Percentiles rank a stretch among this genome's conserved stretches.
These are phyloP conservation scores for Frankliniella intonsa DNA, from an alignment of 2,888 invertebrate species.

Conservation along the genomic window DNA sequence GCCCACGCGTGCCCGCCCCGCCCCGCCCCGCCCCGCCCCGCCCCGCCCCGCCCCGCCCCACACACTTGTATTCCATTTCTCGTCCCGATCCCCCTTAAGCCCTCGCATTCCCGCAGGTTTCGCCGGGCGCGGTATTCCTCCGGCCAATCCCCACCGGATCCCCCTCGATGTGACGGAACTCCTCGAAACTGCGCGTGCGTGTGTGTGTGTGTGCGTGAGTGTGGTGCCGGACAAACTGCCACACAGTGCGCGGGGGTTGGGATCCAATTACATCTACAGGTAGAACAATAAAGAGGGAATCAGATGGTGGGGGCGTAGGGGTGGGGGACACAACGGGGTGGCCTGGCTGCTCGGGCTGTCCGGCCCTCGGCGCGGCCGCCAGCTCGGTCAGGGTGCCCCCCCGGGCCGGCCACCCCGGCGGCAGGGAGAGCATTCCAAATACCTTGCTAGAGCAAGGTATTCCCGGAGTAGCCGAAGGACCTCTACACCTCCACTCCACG, in stretches of 20 bases:
- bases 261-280: slow-evolving; percentile 17
- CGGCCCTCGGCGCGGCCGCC: too few relatives aligned
- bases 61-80: neutral
- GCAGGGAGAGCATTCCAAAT: neutral
- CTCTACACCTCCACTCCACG: too few relatives aligned
- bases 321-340: too few relatives aligned
- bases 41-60: neutral
- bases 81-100: neutral
- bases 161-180: too few relatives aligned
- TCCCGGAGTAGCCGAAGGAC: too few relatives aligned
- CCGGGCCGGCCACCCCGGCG: too few relatives aligned
- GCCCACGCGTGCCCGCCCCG: neutral
- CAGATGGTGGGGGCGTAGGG: neutral
- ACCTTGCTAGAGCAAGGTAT: too few relatives aligned
- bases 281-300: neutral
- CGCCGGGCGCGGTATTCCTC: too few relatives aligned
- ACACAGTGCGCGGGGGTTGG: neutral
- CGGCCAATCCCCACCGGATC: too few relatives aligned
- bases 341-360: too few relatives aligned
- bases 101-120: neutral
- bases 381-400: too few relatives aligned
- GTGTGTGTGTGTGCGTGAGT: neutral
- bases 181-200: neutral
- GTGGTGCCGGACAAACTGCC: too few relatives aligned
- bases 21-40: neutral